Evolutionary conservation across 2,797 vertebrate species (phyloP), one percentile per base, ranked within the genome.

Genomic region (Echiichthys vipera): DNA sequence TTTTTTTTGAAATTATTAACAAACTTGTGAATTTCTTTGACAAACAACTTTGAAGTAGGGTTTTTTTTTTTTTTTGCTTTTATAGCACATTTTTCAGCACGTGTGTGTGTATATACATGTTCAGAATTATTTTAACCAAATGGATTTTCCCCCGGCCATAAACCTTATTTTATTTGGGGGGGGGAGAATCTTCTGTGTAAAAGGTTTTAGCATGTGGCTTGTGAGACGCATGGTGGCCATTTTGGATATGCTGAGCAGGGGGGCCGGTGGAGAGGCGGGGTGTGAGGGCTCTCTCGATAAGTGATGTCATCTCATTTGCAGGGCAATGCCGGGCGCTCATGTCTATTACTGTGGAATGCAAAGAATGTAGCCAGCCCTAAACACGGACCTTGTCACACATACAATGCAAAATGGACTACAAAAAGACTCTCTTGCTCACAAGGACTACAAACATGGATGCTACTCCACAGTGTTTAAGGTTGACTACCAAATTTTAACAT

Each of bases 281-380:
- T 92, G 89, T 93, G 88, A 91, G 94, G 91, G 89, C 92, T 92
- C 89, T 94, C 88, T 95, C 89, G 95, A 95, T 95, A 95, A 94
- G 94, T 95, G 92, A 94, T 95, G 93, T 95, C 92, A 95, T 95
- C 94, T 95, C 92, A 94, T 95, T 95, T 90, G 90, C 95, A 95
- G 94, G 94, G 94, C 94, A 95, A 91, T 95, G 95, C 92, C 94
- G 95, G 95, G 95, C 88, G 93, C 95, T 94, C 95, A 95, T 95
- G 94, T 95, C 95, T 94, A 94, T 95, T 95, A 95, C 95, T 94
- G 94, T 95, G 95, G 95, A 95, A 94, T 95, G 94, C 95, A 96
- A 94, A 96, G 95, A 95, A 95, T 95, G 95, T 95, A 95, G 95
- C 94, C 94, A 94, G 93, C 94, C 94, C 92, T 94, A 94, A 94